Base-by-base conservation (phyloP, 1,140 invertebrate species). In the Coptotermes formosanus region DNA sequence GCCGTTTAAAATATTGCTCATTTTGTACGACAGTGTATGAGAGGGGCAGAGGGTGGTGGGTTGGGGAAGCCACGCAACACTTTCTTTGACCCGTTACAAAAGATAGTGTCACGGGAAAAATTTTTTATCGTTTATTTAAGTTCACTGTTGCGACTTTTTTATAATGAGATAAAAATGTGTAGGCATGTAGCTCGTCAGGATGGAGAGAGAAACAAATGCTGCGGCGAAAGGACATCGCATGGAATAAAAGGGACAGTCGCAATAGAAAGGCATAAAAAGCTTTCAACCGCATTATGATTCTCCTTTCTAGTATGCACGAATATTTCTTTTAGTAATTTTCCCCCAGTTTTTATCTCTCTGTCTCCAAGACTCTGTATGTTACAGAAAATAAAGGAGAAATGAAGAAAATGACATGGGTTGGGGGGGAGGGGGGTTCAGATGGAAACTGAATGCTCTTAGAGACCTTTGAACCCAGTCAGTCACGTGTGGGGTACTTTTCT, bases 141-240 rank as follows among this genome's bases (percentile, higher is more conserved):
- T 75, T 75, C 64, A 75, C 64, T 75, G 64, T 75, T 75, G 64
- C 64, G 64, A 75, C 8, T 75, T 75, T 75, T 75, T 75, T 75
- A 75, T 75, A 75, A 75, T 75, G 64, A 75, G 64, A 75, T 75
- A 75, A 75, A 75, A 8, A 6, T 75, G n/a, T 30, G 14, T 8
- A 21, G n/a, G 14, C n/a, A 30, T 6, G 59, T 19, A 48, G 52
- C 19, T 12, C 14, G 38, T 23, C 55, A 59, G 21, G 14, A 59
- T 59, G n/a, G 11, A 75, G 64, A 75, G 8, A 75, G n/a, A 75
- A 75, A 75, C 64, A 75, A 75, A 75, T 11, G 14, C n/a, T 75
- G 64, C n/a, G 64, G n/a, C 64, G 64, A n/a, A 30, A 30, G 64
- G 64, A 75, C 64, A 75, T 11, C 25, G n/a, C 25, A 75, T 30